These are phyloP conservation scores for Micromys minutus DNA, from an alignment of 2,113 vertebrate genomes.

Conservation along the genomic window DNA sequence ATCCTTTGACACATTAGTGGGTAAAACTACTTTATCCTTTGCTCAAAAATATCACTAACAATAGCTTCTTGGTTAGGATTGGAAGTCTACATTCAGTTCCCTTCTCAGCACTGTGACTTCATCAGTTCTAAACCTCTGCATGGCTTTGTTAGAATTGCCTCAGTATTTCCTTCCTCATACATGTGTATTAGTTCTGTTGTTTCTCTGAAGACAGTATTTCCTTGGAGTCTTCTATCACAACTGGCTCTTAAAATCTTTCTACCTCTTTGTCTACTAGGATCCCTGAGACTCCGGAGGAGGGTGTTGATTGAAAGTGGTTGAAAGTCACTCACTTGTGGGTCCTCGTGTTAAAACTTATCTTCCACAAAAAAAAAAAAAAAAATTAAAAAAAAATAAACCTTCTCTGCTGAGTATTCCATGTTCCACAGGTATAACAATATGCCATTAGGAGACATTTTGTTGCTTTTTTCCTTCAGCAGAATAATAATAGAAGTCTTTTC, in stretches of 20 bases:
- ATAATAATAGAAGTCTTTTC: neutral
- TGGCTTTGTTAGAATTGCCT: neutral
- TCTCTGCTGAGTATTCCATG: neutral
- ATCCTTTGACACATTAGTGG: neutral
- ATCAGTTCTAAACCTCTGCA: neutral
- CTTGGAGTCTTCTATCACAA: neutral
- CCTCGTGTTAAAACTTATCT: neutral
- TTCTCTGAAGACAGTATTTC: neutral
- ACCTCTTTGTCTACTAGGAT: no score
- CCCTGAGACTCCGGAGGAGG: neutral
- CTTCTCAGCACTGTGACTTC: neutral
- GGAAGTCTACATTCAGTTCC: neutral
- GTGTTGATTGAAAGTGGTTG: neutral
- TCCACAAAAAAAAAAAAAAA: neutral
- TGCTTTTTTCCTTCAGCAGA: neutral
- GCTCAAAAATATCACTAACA: neutral
- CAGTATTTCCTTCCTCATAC: neutral
- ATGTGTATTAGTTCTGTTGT: neutral
- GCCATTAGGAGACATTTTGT: neutral
- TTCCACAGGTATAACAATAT: neutral
- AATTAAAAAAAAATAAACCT: no score
- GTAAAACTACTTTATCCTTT: neutral
- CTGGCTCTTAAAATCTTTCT: neutral
- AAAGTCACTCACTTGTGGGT: neutral
- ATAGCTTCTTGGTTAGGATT: neutral